phyloP scores from a whole-genome alignment of 2,113 vertebrate genomes.

The Todiramphus chloris region DNA sequence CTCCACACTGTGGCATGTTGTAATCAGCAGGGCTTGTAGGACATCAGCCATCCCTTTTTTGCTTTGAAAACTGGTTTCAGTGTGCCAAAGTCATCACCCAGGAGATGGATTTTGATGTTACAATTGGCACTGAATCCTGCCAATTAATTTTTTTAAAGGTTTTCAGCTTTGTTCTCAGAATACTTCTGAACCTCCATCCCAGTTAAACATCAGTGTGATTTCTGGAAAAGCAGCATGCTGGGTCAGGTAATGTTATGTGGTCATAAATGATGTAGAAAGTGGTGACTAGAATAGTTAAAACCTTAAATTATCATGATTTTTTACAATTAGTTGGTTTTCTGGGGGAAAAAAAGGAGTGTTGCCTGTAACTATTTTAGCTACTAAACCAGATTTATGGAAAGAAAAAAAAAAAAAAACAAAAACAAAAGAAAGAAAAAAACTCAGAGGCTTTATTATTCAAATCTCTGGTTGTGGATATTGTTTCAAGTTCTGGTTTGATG shows the following conservation, averaged over 20 bases:
- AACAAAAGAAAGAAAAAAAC: background rate
- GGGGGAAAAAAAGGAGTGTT: background rate
- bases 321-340: background rate
- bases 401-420: background rate
- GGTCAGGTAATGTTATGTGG: background rate
- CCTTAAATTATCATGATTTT: background rate
- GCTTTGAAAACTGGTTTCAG: background rate
- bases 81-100: background rate
- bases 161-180: background rate
- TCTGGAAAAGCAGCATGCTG: background rate
- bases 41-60: background rate
- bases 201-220: background rate
- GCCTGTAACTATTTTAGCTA: background rate
- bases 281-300: background rate
- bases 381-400: background rate
- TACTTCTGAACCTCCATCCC: background rate
- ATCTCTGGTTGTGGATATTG: background rate
- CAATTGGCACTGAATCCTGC: background rate
- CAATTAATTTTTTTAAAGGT: background rate
- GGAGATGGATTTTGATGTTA: background rate
- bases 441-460: background rate
- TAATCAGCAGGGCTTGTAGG: background rate
- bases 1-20: background rate
- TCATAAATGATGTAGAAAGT: background rate
- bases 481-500: background rate